These are phyloP conservation scores for Scrobipalpa atriplicella DNA, from an alignment of 2,888 invertebrate species.

Conservation along the genomic window DNA sequence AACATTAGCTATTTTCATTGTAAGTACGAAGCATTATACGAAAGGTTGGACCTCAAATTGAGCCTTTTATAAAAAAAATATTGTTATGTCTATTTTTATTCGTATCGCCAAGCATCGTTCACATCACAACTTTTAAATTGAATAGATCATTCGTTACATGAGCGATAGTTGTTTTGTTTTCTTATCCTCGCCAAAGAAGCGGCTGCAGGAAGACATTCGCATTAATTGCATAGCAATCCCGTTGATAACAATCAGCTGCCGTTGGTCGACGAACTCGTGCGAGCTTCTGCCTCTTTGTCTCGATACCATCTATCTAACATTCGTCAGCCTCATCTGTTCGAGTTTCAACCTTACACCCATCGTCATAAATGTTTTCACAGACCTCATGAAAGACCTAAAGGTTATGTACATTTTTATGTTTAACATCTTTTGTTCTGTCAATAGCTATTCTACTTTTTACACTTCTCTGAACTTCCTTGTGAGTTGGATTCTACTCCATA, in stretches of 20 bases:
- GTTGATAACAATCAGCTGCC: slow-evolving; percentile 61
- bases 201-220: slow-evolving; percentile 56
- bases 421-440: slow-evolving; percentile 50
- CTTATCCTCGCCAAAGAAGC: slow-evolving; percentile 25
- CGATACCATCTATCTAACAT: slow-evolving; percentile 46
- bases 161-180: slow-evolving; percentile 14
- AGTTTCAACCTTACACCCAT: slow-evolving; percentile 48
- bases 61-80: neutral
- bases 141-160: slow-evolving; percentile 11
- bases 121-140: slow-evolving; percentile 12
- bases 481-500: slow-evolving; percentile 1
- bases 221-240: slow-evolving; percentile 66
- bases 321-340: slow-evolving; percentile 32
- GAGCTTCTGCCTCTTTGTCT: slow-evolving; percentile 57
- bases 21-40: neutral
- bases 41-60: neutral
- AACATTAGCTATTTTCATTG: neutral
- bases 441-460: slow-evolving; percentile 39
- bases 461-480: slow-evolving; percentile 17
- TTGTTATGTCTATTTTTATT: neutral
- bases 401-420: slow-evolving; percentile 26
- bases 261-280: slow-evolving; percentile 67
- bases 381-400: slow-evolving; percentile 15
- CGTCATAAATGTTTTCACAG: slow-evolving; percentile 21
- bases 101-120: neutral